Percentiles rank a stretch among this genome's conserved stretches.
phyloP scores from a whole-genome alignment of 2,888 invertebrate species.

The Cantharis lateralis region DNA sequence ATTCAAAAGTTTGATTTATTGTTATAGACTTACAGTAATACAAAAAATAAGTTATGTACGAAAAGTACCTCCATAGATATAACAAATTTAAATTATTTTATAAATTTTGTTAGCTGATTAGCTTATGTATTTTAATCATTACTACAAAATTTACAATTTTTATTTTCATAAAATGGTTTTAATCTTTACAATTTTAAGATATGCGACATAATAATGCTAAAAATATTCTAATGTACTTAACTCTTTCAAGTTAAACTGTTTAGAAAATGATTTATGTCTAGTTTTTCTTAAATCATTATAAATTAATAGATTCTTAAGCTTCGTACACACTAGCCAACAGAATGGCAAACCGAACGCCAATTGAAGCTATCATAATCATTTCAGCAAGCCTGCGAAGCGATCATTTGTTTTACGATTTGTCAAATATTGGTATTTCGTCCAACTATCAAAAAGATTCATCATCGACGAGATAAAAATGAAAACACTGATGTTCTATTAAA shows the following conservation, averaged over 20 bases:
- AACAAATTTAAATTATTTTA: not conserved
- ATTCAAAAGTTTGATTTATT: not conserved
- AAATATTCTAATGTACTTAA: not conserved
- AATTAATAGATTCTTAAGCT: not conserved
- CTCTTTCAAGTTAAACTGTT: not conserved
- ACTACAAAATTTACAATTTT: not conserved
- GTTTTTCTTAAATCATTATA: not conserved
- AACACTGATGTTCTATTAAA: too few relatives aligned
- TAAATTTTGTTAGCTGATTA: not conserved
- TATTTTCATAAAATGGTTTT: not conserved
- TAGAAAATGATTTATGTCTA: not conserved
- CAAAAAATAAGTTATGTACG: not conserved
- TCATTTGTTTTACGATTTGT: too few relatives aligned
- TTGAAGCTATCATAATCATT: too few relatives aligned
- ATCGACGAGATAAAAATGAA: too few relatives aligned
- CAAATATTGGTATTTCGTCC: too few relatives aligned
- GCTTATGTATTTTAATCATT: not conserved
- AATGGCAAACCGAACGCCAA: too few relatives aligned
- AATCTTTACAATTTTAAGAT: not conserved
- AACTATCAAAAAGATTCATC: too few relatives aligned
- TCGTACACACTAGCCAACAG: too few relatives aligned
- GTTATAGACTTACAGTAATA: not conserved
- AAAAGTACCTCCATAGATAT: not conserved
- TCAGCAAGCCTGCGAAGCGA: too few relatives aligned
- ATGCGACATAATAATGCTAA: not conserved